These are phyloP conservation scores for Hirudinaria manillensis DNA, from an alignment of 2,888 invertebrate genomes.

Conservation along the genomic window DNA sequence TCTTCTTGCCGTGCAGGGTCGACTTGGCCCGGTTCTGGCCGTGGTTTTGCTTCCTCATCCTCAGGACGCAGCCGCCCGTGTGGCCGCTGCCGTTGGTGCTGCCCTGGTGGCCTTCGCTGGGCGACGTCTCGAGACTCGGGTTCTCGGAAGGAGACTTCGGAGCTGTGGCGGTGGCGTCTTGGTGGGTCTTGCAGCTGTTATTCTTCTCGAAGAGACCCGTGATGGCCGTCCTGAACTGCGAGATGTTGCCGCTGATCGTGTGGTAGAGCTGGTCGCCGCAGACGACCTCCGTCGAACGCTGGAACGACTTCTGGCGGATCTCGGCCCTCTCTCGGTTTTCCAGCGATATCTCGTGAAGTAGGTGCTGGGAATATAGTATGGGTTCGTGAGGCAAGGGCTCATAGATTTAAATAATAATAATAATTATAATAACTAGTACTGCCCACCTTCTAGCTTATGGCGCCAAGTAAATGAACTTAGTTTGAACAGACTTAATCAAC, in stretches of 20 bases:
- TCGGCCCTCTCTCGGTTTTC: background rate
- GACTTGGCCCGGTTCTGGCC: background rate
- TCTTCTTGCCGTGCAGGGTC: background rate
- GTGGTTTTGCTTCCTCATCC: constrained; percentile 3
- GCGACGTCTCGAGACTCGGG: background rate
- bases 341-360: constrained; percentile 1
- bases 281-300: background rate
- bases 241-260: constrained; percentile 21
- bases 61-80: constrained; percentile 2
- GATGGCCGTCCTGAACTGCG: background rate
- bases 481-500: too few relatives aligned
- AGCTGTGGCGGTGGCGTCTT: too few relatives aligned
- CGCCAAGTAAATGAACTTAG: too few relatives aligned
- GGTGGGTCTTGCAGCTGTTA: constrained; percentile 1
- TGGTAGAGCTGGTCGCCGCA: constrained; percentile 18
- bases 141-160: background rate
- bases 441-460: too few relatives aligned
- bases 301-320: background rate
- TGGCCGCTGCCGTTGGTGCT: constrained; percentile 6
- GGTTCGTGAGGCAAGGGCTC: too few relatives aligned
- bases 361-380: background rate
- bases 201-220: constrained; percentile 9
- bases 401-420: too few relatives aligned
- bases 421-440: too few relatives aligned
- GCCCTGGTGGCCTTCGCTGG: background rate